Evolutionary conservation across 2,888 invertebrate species (phyloP).

Genomic region (Nowickia ferox): DNA sequence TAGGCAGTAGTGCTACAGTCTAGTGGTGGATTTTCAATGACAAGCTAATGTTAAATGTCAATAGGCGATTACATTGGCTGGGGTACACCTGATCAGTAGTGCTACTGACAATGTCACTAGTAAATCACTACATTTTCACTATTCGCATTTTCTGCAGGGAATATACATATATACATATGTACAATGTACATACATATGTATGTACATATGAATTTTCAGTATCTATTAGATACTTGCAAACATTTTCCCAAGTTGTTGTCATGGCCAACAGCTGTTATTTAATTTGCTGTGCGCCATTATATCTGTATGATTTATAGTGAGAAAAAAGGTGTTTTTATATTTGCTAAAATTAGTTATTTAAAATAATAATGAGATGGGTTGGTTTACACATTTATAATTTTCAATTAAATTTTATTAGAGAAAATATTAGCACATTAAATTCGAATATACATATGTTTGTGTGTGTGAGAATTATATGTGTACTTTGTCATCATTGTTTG

Average conservation of each 20-base stretch:
- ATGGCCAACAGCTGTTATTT: slow-evolving; percentile 31
- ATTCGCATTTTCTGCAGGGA: too few species aligned
- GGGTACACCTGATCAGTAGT: too few species aligned
- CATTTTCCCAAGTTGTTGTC: slow-evolving; percentile 9
- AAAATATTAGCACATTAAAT: slow-evolving; percentile 7
- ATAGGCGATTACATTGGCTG: too few species aligned
- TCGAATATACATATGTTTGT: neutral
- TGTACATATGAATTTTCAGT: too few species aligned
- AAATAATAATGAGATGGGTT: slow-evolving; percentile 23
- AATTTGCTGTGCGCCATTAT: neutral
- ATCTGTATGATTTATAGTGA: slow-evolving; percentile 28
- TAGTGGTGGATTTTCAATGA: too few species aligned
- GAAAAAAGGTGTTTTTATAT: slow-evolving; percentile 37
- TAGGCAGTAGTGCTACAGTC: too few species aligned
- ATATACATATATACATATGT: too few species aligned
- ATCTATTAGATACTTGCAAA: neutral
- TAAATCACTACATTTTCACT: too few species aligned
- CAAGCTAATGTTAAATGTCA: too few species aligned
- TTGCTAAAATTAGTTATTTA: slow-evolving; percentile 1
- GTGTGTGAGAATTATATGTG: slow-evolving; percentile 12
- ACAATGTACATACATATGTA: too few species aligned
- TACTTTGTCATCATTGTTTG: neutral
- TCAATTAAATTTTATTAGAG: slow-evolving; percentile 7
- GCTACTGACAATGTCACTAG: too few species aligned
- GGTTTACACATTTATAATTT: neutral